Base-by-base conservation (phyloP, 53 echinoderm and acorn worm genomes). In the Stichopus horrens region DNA sequence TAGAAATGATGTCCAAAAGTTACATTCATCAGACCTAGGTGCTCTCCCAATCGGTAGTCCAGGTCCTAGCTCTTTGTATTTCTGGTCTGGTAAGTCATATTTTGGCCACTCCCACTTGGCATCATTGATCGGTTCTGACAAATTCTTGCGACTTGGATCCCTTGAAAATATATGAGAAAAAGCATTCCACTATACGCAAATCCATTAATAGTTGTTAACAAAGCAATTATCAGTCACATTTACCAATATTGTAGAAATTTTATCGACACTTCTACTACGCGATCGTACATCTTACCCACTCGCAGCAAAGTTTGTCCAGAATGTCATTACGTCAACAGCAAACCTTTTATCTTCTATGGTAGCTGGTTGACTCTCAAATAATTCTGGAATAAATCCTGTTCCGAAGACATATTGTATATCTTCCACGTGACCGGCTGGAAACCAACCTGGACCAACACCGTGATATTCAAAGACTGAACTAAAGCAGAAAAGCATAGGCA, bases 261-360 rank as follows among this genome's bases (percentile, higher is more conserved):
- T 37, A 37, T 74, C 2, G 37, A 37, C 37, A 2, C 37, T 37
- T 37, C 37, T 37, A 37, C 37, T 37, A 2, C 37, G 37, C 37
- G 37, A 37, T 37, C 1, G 37, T 37, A 37, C 37, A 37, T 37
- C 21, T 79, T 55, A 79, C 79, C 79, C 79, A 55, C 54, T 79
- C 0, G 18, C 93, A 14, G 95, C 95, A 74, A 95, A 93, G 55
- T 91, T 91, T 2, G 93, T 95, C 93, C 93, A 95, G 71, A 91
- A 91, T 53, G 57, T 88, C 90, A 95, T 95, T 37, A 95, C 88
- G 66, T 93, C 83, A 23, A 95, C 95, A 21, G 91, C 88, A 5
- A 95, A 74, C 74, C 77, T 79, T 54, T 89, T 89, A 73, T 95
- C 95, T 0, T 91, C 86, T 13, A 53, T 22, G 19, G 73, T 7